These are phyloP conservation scores for Nyctibius grandis DNA, from an alignment of 2,797 vertebrate species.

Conservation along the genomic window DNA sequence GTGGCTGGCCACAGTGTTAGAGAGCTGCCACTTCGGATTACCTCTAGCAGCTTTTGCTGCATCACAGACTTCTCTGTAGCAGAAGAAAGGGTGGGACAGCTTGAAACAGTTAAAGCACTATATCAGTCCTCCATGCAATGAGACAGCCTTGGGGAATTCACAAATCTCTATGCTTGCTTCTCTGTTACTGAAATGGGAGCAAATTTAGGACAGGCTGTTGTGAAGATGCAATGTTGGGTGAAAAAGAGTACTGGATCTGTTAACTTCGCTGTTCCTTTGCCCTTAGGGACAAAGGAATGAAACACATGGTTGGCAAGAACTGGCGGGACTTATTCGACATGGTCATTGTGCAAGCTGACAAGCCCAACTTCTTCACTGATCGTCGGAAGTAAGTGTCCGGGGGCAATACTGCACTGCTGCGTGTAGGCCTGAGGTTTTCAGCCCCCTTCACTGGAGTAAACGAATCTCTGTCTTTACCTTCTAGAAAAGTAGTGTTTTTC, in stretches of 20 bases:
- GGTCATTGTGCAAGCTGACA: slow-evolving; percentile 81
- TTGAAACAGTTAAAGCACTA: neutral
- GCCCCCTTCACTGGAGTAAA: neutral
- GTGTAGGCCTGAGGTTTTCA: neutral
- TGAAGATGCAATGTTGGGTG: neutral
- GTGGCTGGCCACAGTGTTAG: neutral
- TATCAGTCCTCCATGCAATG: neutral
- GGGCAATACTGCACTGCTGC: neutral
- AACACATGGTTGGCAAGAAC: slow-evolving; percentile 80
- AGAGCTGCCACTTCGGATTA: neutral
- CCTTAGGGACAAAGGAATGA: slow-evolving; percentile 80
- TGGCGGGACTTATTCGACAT: slow-evolving; percentile 81
- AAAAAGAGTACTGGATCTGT: neutral
- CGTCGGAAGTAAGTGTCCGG: slow-evolving; percentile 72
- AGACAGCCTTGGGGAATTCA: neutral
- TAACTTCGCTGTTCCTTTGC: neutral
- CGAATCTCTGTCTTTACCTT: neutral
- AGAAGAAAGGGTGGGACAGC: neutral
- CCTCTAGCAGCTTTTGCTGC: neutral
- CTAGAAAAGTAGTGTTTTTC: neutral
- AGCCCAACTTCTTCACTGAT: slow-evolving; percentile 81
- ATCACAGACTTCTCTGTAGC: neutral
- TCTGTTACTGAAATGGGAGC: neutral
- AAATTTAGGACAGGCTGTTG: neutral
- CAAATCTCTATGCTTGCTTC: neutral